Conservation (phyloP, 2,797 vertebrate species). For the Trematomus bernacchii region DNA sequence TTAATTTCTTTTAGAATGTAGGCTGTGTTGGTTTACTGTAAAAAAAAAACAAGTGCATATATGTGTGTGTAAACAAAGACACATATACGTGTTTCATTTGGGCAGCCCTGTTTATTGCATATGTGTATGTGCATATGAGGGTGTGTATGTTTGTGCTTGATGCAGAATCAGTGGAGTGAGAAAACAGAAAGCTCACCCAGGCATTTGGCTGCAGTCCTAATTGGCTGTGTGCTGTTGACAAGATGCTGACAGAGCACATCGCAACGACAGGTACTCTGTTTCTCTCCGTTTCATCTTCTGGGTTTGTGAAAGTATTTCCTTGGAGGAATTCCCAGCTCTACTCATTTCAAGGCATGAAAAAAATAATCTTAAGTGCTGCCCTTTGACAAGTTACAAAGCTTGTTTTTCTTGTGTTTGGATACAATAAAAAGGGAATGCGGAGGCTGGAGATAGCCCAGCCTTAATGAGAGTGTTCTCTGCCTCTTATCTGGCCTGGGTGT, state of each 20-base stretch:
- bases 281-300: conserved; percentile 61
- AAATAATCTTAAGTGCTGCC: conserved; percentile 41
- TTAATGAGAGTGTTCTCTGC: conserved; percentile 61
- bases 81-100: conserved; percentile 12
- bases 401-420: conserved; percentile 47
- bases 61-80: conserved; percentile 2
- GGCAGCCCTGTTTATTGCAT: conserved; percentile 12
- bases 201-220: conserved; percentile 78
- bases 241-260: conserved; percentile 77
- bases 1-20: neutral
- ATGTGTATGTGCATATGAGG: conserved; percentile 12
- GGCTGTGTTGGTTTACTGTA: conserved; percentile 21
- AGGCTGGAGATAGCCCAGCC: conserved; percentile 52
- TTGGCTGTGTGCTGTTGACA: conserved; percentile 76
- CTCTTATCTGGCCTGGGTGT: conserved; percentile 39
- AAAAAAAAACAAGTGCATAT: neutral
- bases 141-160: conserved; percentile 39
- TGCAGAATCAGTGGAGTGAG: conserved; percentile 61
- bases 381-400: conserved; percentile 58
- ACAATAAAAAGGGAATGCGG: conserved; percentile 31
- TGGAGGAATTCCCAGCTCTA: conserved; percentile 63
- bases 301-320: conserved; percentile 62
- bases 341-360: conserved; percentile 49
- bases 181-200: conserved; percentile 66
- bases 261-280: conserved; percentile 67